phyloP scores from a whole-genome alignment of 2,888 invertebrate species.

The Merodon equestris region DNA sequence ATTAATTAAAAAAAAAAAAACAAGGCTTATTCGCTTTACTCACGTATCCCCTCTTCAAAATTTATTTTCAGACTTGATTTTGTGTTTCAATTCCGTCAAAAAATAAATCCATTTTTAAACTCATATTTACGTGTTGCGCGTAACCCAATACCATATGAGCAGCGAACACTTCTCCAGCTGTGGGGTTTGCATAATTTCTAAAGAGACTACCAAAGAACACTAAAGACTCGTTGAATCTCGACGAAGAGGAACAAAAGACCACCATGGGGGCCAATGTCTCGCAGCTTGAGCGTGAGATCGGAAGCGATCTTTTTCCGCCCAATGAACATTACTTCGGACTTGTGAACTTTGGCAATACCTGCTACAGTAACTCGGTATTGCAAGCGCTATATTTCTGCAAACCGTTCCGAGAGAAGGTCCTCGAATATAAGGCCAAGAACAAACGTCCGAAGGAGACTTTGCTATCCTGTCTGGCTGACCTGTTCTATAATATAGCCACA shows the following conservation, averaged over 20 bases:
- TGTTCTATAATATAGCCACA: conserved; percentile 99
- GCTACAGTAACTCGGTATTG: conserved; percentile 99
- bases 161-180: no score
- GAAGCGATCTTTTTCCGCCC: conserved; percentile 97
- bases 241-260: background rate
- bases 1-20: background rate
- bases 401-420: conserved; percentile 98
- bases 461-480: conserved; percentile 97
- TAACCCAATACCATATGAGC: no score
- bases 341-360: conserved; percentile 99
- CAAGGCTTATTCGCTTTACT: conserved; percentile 71
- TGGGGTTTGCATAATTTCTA: background rate
- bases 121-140: no score
- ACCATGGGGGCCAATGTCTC: conserved; percentile 97
- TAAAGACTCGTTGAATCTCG: conserved; percentile 20
- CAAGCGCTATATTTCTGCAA: conserved; percentile 99
- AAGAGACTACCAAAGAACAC: conserved; percentile 7
- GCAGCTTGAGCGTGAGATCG: conserved; percentile 99
- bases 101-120: conserved; percentile 14
- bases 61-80: conserved; percentile 77
- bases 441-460: conserved; percentile 98
- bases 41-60: conserved; percentile 79
- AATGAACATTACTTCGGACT: conserved; percentile 99
- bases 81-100: conserved; percentile 71
- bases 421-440: conserved; percentile 98